These are phyloP conservation scores for Mermis nigrescens DNA, from an alignment of 2,888 invertebrate species.

Conservation along the genomic window DNA sequence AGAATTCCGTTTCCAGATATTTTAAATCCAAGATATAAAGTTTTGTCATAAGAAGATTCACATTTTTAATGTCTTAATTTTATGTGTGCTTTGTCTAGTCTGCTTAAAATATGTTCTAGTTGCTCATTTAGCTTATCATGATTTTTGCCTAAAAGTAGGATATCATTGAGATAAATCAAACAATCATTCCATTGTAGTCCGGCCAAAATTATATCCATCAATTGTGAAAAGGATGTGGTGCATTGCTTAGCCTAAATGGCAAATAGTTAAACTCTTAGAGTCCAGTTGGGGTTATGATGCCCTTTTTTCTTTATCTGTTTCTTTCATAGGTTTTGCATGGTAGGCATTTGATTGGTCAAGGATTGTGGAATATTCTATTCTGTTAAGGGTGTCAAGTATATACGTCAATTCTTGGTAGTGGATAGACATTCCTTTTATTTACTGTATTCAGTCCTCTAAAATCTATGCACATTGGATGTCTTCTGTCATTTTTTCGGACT, in stretches of 20 bases:
- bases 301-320: conserved; percentile 16
- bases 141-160: conserved; percentile 16
- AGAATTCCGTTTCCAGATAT: conserved; percentile 22
- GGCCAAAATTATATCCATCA: conserved; percentile 17
- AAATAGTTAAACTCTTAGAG: conserved; percentile 20
- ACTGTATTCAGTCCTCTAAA: conserved; percentile 17
- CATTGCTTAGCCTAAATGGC: conserved; percentile 21
- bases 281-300: conserved; percentile 17
- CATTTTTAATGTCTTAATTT: conserved; percentile 25
- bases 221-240: conserved; percentile 18
- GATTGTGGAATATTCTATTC: conserved; percentile 10
- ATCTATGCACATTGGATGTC: conserved; percentile 18
- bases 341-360: conserved; percentile 16
- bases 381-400: conserved; percentile 9
- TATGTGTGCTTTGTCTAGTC: conserved; percentile 7
- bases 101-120: conserved; percentile 16
- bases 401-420: conserved; percentile 15
- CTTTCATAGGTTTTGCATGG: conserved; percentile 14
- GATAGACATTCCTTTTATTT: conserved; percentile 14
- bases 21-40: conserved; percentile 28
- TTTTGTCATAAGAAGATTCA: neutral
- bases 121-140: conserved; percentile 15
- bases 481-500: conserved; percentile 26
- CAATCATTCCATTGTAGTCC: conserved; percentile 15
- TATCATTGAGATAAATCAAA: conserved; percentile 21